Conservation (phyloP, 2,888 invertebrate species). For the Phanerotoma sp. region DNA sequence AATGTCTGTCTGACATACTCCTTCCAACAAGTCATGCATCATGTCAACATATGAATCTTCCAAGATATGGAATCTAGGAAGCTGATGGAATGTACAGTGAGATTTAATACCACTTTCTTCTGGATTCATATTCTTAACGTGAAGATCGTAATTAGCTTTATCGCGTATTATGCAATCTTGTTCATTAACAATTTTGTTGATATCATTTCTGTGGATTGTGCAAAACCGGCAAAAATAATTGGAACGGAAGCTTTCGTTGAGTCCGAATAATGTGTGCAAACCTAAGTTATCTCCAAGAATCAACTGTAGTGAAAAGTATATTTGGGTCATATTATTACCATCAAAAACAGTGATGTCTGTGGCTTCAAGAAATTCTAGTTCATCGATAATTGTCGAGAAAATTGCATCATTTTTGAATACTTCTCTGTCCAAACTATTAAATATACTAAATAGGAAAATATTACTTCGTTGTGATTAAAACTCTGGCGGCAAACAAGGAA, state of each 20-base stretch:
- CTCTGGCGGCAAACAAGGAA: slow-evolving; percentile 22
- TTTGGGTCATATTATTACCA: not conserved
- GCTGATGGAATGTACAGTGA: not conserved
- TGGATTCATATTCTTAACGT: not conserved
- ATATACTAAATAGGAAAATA: no score
- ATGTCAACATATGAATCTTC: not conserved
- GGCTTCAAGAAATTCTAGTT: slow-evolving; percentile 27
- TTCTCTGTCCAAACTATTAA: no score
- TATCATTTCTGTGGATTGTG: slow-evolving; percentile 1
- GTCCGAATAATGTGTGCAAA: slow-evolving; percentile 1
- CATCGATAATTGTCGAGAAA: slow-evolving; percentile 17
- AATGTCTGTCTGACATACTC: not conserved
- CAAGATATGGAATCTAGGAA: not conserved
- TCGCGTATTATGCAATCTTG: not conserved
- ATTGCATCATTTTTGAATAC: slow-evolving; percentile 4
- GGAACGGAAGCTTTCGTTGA: not conserved
- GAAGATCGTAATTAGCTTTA: not conserved
- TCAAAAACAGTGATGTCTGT: slow-evolving; percentile 16
- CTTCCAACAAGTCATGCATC: not conserved
- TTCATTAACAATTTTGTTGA: not conserved
- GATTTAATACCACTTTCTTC: no score
- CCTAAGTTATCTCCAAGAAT: slow-evolving; percentile 18
- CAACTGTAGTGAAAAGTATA: slow-evolving; percentile 1
- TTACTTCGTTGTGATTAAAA: no score
- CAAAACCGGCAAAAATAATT: not conserved